These are phyloP conservation scores for Chelonus insularis DNA, from an alignment of 1,140 invertebrate genomes.

Conservation along the genomic window DNA sequence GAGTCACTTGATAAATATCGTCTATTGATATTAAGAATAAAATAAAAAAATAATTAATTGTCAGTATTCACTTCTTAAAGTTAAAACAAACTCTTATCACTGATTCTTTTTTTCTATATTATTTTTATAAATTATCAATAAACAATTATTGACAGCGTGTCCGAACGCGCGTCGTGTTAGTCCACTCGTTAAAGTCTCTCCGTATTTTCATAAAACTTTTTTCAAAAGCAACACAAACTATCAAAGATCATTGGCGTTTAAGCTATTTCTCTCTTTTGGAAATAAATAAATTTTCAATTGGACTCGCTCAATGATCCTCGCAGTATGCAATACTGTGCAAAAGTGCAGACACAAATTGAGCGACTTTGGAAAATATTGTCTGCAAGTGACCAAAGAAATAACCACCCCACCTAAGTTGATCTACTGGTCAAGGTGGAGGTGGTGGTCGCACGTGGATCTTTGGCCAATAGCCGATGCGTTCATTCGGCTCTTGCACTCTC, in stretches of 20 bases:
- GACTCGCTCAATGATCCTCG: constrained; percentile 32
- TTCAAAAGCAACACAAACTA: neutral
- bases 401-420: constrained; percentile 22
- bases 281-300: neutral
- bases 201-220: neutral
- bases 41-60: no score
- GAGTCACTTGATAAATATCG: no score
- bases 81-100: no score
- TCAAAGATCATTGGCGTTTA: neutral
- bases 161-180: neutral
- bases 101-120: constrained; percentile 4
- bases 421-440: constrained; percentile 30
- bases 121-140: neutral
- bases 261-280: neutral
- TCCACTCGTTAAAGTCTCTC: constrained; percentile 27
- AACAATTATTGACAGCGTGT: constrained; percentile 6
- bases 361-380: constrained; percentile 49
- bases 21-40: no score
- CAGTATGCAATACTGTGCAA: constrained; percentile 46
- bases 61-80: no score
- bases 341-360: constrained; percentile 44
- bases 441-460: constrained; percentile 35
- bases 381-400: constrained; percentile 11
- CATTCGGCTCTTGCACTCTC: neutral
- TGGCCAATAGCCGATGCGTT: constrained; percentile 25